Evolutionary conservation across 2,113 vertebrate genomes (phyloP), one percentile per base, ranked within the genome.

Genomic region (Sinocyclocheilus anshuiensis): DNA sequence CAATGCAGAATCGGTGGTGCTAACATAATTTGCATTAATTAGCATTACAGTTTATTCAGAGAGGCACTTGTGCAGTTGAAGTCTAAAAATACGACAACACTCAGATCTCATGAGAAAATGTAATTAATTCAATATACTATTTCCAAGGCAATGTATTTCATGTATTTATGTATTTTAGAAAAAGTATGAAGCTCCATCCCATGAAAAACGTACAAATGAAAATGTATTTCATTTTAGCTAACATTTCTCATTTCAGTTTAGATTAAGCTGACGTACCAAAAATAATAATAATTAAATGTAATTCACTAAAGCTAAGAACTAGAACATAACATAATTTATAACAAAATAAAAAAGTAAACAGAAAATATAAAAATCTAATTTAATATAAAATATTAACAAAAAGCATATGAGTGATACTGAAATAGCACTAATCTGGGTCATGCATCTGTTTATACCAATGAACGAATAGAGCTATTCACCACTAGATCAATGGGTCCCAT

Each of bases 1-100:
- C 13, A 81, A 65, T 53, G n/a, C 22, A 22, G 80, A 29, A 18
- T 33, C 63, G n/a, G 6, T 71, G 45, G 24, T 33, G 63, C 4
- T 18, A 69, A 15, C 16, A 6, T 22, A 45, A 82, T 82, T 82
- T 13, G 15, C 63, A 53, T 53, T 50, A 22, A 80, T 69, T 69
- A 53, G 26, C 80, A 71, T 82, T n/a, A 33, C 24, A 33, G 53
- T 69, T 69, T 29, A 69, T 82, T 53, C 80, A 9, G 42, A 48
- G 65, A 69, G 24, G 61, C 63, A 22, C 39, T 50, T 67, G 59
- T 67, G n/a, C 48, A 11, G 39, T 13, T 26, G 8, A 3, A 20
- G 24, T 18, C 80, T 69, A 82, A 53, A 82, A 71, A 53, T 82
- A 82, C 18, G 8, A 53, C 16, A 33, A 10, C 24, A 6, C n/a